Conservation (phyloP, 2,888 invertebrate species). For the Meghimatium bilineatum region DNA sequence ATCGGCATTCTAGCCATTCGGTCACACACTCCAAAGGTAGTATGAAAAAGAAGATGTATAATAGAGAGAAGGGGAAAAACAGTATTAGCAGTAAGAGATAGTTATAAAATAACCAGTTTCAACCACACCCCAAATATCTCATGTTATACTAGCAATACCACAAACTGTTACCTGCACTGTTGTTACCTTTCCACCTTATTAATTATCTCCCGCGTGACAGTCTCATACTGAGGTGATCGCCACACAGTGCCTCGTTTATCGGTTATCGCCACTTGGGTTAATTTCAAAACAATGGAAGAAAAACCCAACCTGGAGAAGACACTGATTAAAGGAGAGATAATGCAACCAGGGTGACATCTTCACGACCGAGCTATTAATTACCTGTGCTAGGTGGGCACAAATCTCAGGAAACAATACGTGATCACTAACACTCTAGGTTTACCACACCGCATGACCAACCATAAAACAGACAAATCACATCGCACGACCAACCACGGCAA, state of each 20-base stretch:
- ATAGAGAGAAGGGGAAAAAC: too few relatives aligned
- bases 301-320: neutral
- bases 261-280: neutral
- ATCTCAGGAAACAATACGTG: neutral
- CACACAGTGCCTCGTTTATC: neutral
- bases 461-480: too few relatives aligned
- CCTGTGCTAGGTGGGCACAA: conserved; percentile 1
- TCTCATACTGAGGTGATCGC: neutral
- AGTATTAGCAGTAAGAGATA: too few relatives aligned
- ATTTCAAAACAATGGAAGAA: conserved; percentile 20
- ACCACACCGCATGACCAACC: too few relatives aligned
- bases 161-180: conserved; percentile 17
- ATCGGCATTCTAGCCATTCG: too few relatives aligned
- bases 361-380: neutral
- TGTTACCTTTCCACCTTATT: conserved; percentile 9
- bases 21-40: too few relatives aligned
- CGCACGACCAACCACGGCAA: too few relatives aligned
- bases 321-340: conserved; percentile 5
- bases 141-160: neutral
- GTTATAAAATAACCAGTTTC: neutral
- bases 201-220: conserved; percentile 11
- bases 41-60: too few relatives aligned
- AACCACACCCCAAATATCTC: neutral
- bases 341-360: neutral
- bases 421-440: too few relatives aligned